Conservation (phyloP, 2,113 vertebrate species). For the Oenanthe melanoleuca region DNA sequence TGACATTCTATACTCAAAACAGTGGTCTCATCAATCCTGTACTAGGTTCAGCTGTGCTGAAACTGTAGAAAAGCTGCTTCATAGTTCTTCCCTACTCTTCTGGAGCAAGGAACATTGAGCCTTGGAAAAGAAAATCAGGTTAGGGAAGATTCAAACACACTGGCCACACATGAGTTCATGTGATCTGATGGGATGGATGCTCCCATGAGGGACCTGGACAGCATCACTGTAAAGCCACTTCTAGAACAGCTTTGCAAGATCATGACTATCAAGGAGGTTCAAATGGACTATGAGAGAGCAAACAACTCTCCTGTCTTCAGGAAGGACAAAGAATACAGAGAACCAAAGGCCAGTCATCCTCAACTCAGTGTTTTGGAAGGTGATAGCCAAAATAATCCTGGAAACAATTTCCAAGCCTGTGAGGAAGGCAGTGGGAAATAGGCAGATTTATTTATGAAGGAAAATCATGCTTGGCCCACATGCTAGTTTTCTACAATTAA, state of each 20-base stretch:
- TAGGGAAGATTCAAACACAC: neutral
- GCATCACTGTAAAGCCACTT: neutral
- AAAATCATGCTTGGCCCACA: neutral
- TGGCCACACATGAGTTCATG: neutral
- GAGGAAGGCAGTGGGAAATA: neutral
- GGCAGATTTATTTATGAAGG: neutral
- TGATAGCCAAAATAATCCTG: neutral
- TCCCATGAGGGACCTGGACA: neutral
- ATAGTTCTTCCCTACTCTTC: neutral
- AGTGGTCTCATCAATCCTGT: neutral
- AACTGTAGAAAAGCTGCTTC: neutral
- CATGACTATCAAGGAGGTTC: neutral
- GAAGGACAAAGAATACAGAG: neutral
- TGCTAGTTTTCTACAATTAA: neutral
- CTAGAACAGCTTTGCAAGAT: neutral
- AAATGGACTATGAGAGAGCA: neutral
- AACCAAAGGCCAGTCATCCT: neutral
- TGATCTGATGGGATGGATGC: neutral
- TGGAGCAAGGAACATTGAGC: neutral
- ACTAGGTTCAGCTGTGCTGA: neutral
- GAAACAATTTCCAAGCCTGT: neutral
- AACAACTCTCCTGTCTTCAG: neutral
- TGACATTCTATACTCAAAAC: neutral
- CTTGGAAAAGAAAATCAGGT: neutral
- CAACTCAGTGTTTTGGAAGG: neutral